These are phyloP conservation scores for Propsilocerus akamusi DNA, from an alignment of 1,140 invertebrate genomes.

Conservation along the genomic window DNA sequence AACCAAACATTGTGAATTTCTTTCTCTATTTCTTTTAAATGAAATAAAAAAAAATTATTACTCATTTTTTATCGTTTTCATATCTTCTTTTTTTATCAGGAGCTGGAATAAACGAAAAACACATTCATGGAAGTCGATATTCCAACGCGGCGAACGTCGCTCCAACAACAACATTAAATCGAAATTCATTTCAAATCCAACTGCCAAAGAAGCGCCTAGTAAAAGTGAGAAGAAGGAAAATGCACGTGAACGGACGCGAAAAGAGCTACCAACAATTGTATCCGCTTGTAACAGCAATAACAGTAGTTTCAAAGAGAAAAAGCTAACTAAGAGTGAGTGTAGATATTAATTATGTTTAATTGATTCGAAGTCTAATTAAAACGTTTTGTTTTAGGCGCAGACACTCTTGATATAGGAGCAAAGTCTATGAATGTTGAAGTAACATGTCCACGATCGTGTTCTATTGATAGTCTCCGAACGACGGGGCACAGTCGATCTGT, in stretches of 20 bases:
- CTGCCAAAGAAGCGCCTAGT: not conserved
- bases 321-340: not conserved
- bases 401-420: not conserved
- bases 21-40: not conserved
- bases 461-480: constrained; percentile 21
- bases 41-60: not conserved
- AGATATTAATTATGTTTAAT: too few species aligned
- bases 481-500: constrained; percentile 39
- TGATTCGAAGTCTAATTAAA: too few species aligned
- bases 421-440: not conserved
- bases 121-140: constrained; percentile 23
- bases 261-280: not conserved
- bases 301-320: not conserved
- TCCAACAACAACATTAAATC: not conserved
- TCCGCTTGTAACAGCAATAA: not conserved
- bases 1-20: constrained; percentile 13
- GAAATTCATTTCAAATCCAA: not conserved
- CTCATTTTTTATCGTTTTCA: not conserved
- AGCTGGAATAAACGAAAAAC: constrained; percentile 25
- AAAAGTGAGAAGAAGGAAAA: not conserved
- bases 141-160: constrained; percentile 5
- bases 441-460: constrained; percentile 18
- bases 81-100: constrained; percentile 5
- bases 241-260: not conserved
- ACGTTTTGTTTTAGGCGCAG: not conserved